phyloP scores from a whole-genome alignment of 2,888 invertebrate genomes.

The Scrobipalpa costella region DNA sequence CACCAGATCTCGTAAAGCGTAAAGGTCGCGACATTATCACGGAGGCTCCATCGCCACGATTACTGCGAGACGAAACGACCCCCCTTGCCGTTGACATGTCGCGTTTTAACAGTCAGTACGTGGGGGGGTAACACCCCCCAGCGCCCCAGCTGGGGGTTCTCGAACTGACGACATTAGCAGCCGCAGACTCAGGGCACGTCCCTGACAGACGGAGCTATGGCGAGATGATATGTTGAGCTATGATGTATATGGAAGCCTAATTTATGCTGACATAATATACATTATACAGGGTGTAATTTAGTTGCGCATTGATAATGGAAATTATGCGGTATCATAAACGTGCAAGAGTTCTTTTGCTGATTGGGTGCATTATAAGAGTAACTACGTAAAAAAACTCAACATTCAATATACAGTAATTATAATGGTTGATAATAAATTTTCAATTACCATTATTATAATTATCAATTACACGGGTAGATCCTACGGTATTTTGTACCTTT shows the following conservation, averaged over 20 bases:
- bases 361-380: not conserved
- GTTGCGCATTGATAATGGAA: not conserved
- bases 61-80: slow-evolving; percentile 58
- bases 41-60: slow-evolving; percentile 63
- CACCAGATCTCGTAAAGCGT: slow-evolving; percentile 33
- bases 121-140: slow-evolving; percentile 45
- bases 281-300: slow-evolving; percentile 27
- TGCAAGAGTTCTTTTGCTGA: not conserved
- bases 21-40: slow-evolving; percentile 75
- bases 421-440: too few relatives aligned
- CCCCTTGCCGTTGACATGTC: slow-evolving; percentile 73
- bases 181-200: slow-evolving; percentile 78
- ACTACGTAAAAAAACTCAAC: not conserved
- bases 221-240: slow-evolving; percentile 4
- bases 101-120: slow-evolving; percentile 79
- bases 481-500: too few relatives aligned
- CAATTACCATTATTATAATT: too few relatives aligned
- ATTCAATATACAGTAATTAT: not conserved
- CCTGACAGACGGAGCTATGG: slow-evolving; percentile 60
- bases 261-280: not conserved
- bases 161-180: slow-evolving; percentile 78
- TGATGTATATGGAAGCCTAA: not conserved
- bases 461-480: too few relatives aligned
- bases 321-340: not conserved
- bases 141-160: slow-evolving; percentile 37